Evolutionary conservation across 2,888 invertebrate species (phyloP), one percentile per base, ranked within the genome.

Genomic region (Napeogenes inachia): DNA sequence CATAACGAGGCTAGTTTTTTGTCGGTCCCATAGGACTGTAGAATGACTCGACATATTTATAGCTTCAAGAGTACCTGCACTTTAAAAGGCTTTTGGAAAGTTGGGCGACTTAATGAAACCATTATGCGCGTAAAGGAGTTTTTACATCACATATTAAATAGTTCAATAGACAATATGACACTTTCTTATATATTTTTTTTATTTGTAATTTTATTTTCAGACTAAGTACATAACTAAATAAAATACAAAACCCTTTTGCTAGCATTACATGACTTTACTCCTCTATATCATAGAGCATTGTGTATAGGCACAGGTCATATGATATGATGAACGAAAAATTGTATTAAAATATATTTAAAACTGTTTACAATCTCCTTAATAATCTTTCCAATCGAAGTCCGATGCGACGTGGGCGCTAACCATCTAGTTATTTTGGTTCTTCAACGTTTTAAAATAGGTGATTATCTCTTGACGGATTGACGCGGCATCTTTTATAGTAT

Each of bases 401-500:
- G 61, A 59, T 59, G 35, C 56, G 54, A 57, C 50, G 59, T 65
- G 50, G 57, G 59, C 61, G 62, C 59, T 61, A 56, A 61, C 57
- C 61, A 45, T 59, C 60, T 59, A 50, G 62, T 65, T 67, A 63
- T 58, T 61, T 56, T 47, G 60, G 57, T 60, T 54, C 35, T 59
- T 65, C 54, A 63, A 50, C 63, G 61, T 59, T 66, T 62, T 61
- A 60, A 61, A 68, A 68, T 61, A 67, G 60, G 67, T 67, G 65
- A 69, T 69, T 69, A 69, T 62, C 61, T 60, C 63, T 65, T 68
- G 68, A 68, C 68, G 65, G 65, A 66, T 69, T 60, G 66, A 69
- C 66, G 59, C 57, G 46, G 56, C 57, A 45, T 54, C 30, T 54
- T 21, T 54, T 59, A 42, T 45, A 33, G 54, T 57, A 64, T 60